These are phyloP conservation scores for Drosophila truncata DNA, from an alignment of 1,140 invertebrate genomes.

Conservation along the genomic window DNA sequence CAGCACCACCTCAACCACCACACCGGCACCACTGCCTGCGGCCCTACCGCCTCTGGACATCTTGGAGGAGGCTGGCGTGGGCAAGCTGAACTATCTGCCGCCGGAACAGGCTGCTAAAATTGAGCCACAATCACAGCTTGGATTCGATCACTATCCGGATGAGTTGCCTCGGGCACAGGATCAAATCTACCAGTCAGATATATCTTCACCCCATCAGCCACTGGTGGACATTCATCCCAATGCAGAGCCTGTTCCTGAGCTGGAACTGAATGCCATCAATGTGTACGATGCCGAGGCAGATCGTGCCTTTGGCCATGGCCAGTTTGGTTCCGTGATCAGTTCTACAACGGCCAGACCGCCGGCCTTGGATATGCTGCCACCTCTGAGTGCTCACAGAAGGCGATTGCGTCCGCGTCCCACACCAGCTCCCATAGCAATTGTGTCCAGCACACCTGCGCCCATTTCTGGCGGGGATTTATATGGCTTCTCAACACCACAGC, in stretches of 20 bases:
- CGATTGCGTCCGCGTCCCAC: slow-evolving; percentile 70
- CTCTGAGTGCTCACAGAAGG: slow-evolving; percentile 43
- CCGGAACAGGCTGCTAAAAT: slow-evolving; percentile 83
- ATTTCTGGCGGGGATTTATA: slow-evolving; percentile 50
- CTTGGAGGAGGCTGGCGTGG: slow-evolving; percentile 67
- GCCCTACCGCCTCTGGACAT: slow-evolving; percentile 47
- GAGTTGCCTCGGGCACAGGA: slow-evolving; percentile 63
- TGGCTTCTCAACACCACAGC: slow-evolving; percentile 64
- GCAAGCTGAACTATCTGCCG: slow-evolving; percentile 79
- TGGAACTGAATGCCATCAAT: slow-evolving; percentile 68
- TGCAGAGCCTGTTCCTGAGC: slow-evolving; percentile 45
- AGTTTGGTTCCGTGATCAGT: slow-evolving; percentile 69
- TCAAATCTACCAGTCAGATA: slow-evolving; percentile 50
- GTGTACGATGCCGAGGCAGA: slow-evolving; percentile 77
- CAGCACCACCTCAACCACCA: slow-evolving; percentile 67
- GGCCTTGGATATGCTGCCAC: slow-evolving; percentile 76
- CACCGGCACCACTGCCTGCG: slow-evolving; percentile 32
- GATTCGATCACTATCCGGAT: slow-evolving; percentile 83
- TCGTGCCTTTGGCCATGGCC: slow-evolving; percentile 58
- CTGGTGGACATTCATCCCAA: slow-evolving; percentile 67
- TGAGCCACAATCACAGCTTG: slow-evolving; percentile 66
- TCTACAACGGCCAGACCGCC: slow-evolving; percentile 77
- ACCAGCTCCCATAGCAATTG: slow-evolving; percentile 31
- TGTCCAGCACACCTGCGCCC: slow-evolving; percentile 59
- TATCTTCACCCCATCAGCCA: slow-evolving; percentile 15